Base-by-base conservation (phyloP, 2,888 invertebrate genomes). In the Patella caerulea region DNA sequence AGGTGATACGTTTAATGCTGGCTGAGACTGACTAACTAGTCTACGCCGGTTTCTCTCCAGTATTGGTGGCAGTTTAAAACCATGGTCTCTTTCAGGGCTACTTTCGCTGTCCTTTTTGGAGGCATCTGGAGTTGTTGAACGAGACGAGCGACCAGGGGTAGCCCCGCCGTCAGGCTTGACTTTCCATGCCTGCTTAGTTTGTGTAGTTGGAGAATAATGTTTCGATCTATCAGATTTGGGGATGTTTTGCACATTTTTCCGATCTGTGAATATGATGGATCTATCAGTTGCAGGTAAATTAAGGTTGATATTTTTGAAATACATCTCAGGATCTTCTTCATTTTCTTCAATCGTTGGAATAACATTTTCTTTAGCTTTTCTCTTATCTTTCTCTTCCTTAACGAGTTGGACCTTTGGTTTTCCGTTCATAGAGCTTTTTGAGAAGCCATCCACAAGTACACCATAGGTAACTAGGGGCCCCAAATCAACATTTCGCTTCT, bases 401-500 rank as follows among this genome's bases (percentile, higher is more conserved):
- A 55, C 54, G 45, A 71, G 54, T 45, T 72, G 77, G 19, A 78
- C 79, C 71, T 85, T 86, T 52, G 86, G 79, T 79, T 86, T 88
- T 55, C 88, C 87, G 15, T 86, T 88, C 88, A 90, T 88, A 45
- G 85, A 87, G 80, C 88, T 88, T 17, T 78, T 77, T 1, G 88
- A 86, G 72, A 84, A 90, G 2, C 90, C 90, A 77, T 89, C 88
- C 3, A 90, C 87, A 12, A 86, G 81, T 7, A 89, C 86, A 9
- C 89, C 90, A 56, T 88, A 85, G 34, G 87, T 88, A 3, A 89
- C 87, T 65, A 89, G 81, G 11, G 89, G 85, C 3, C 88, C 88
- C 5, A 83, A 81, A 12, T 83, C 81, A 73, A 84, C 85, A 1
- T 82, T 83, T 45, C 84, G 77, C 24, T 84, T 78, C 75, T 87